A percentile compares a stretch with the other conserved stretches of the same genome.
These are phyloP conservation scores for Hypomecis atomaria DNA, from an alignment of 2,888 invertebrate species.

Conservation along the genomic window DNA sequence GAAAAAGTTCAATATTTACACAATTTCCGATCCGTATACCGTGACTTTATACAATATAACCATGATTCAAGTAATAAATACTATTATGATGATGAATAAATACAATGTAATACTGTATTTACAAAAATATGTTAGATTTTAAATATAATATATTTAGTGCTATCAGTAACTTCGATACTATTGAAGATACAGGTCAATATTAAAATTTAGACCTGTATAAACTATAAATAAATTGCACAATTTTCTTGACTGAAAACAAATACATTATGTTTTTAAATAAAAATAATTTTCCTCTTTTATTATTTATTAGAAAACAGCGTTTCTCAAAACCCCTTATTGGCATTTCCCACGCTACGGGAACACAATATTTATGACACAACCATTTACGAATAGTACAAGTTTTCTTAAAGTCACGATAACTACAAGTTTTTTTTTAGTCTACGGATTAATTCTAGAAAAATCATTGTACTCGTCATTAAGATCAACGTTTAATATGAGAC, in stretches of 20 bases:
- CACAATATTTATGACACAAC: too few relatives aligned
- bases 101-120: slow-evolving; percentile 69
- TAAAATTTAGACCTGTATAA: not conserved
- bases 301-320: too few relatives aligned
- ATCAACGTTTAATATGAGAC: too few relatives aligned
- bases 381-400: too few relatives aligned
- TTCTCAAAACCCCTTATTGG: too few relatives aligned
- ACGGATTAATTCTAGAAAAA: too few relatives aligned
- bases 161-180: slow-evolving; percentile 48
- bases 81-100: slow-evolving; percentile 55
- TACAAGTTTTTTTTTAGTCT: too few relatives aligned
- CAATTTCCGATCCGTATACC: slow-evolving; percentile 54
- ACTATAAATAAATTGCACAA: slow-evolving; percentile 7
- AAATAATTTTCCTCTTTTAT: too few relatives aligned
- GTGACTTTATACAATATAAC: slow-evolving; percentile 60
- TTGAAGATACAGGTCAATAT: slow-evolving; percentile 1
- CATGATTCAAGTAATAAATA: slow-evolving; percentile 56
- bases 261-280: slow-evolving; percentile 2
- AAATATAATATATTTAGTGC: slow-evolving; percentile 40
- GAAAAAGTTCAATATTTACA: slow-evolving; percentile 42
- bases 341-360: too few relatives aligned
- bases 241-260: not conserved
- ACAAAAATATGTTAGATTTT: slow-evolving; percentile 66
- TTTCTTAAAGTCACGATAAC: too few relatives aligned
- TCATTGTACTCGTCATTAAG: too few relatives aligned